Conservation (phyloP, 1,140 invertebrate genomes). For the Laupala kohalensis region DNA sequence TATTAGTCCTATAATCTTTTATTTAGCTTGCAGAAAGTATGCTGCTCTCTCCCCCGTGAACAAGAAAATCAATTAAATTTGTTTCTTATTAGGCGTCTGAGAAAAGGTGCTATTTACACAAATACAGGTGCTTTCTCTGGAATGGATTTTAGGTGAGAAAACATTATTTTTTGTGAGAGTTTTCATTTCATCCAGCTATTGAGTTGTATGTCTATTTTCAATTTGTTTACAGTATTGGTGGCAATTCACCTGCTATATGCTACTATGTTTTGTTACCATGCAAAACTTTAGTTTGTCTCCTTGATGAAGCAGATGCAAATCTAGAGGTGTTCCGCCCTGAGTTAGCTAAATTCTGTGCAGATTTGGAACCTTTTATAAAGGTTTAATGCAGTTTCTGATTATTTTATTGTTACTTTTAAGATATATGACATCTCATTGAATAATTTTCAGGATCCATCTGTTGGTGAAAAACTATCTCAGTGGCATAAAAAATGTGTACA, state of each 20-base stretch:
- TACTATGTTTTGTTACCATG: constrained; percentile 13
- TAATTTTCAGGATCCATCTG: background rate
- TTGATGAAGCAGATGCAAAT: constrained; percentile 8
- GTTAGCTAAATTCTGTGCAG: constrained; percentile 12
- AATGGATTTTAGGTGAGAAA: constrained; percentile 14
- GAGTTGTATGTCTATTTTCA: background rate
- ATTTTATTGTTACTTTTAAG: too few relatives aligned
- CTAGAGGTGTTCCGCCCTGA: constrained; percentile 11
- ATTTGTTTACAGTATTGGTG: background rate
- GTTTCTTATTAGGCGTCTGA: constrained; percentile 12
- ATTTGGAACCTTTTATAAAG: constrained; percentile 1
- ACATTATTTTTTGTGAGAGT: background rate
- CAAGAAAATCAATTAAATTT: constrained; percentile 10
- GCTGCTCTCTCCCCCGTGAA: constrained; percentile 4
- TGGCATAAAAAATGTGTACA: constrained; percentile 11
- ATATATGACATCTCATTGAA: too few relatives aligned
- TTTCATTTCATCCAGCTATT: background rate
- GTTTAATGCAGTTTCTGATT: too few relatives aligned
- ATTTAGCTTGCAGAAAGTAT: background rate
- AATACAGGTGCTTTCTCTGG: constrained; percentile 14
- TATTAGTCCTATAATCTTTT: too few relatives aligned
- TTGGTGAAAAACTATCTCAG: background rate
- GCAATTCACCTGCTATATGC: constrained; percentile 9
- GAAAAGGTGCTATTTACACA: constrained; percentile 12
- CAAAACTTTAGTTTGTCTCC: constrained; percentile 5